Percentiles rank a stretch among this genome's conserved stretches.
These are phyloP conservation scores for Myopa tessellatipennis DNA, from an alignment of 2,888 invertebrate species.

Conservation along the genomic window DNA sequence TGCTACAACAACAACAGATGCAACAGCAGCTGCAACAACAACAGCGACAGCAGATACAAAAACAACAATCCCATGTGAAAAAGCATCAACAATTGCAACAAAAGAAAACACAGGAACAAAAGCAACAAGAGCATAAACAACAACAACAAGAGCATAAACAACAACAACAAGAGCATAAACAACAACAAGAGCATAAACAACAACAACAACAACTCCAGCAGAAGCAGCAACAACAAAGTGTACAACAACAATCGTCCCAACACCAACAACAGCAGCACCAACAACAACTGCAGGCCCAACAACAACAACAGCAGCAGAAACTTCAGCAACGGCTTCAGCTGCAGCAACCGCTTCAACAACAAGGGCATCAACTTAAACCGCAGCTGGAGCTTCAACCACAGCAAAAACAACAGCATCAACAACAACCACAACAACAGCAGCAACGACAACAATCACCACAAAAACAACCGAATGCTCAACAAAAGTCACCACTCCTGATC, in stretches of 20 bases:
- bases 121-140: conserved; percentile 42
- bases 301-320: conserved; percentile 43
- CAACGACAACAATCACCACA: conserved; percentile 45
- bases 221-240: conserved; percentile 36
- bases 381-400: conserved; percentile 45
- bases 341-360: conserved; percentile 41
- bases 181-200: conserved; percentile 45
- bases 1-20: conserved; percentile 42
- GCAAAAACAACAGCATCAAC: conserved; percentile 38
- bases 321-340: conserved; percentile 44
- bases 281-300: conserved; percentile 40
- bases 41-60: conserved; percentile 40
- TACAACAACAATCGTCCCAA: conserved; percentile 41
- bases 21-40: conserved; percentile 50
- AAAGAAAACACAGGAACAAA: conserved; percentile 41
- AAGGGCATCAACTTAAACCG: conserved; percentile 40
- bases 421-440: conserved; percentile 46
- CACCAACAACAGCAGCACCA: conserved; percentile 36
- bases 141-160: conserved; percentile 40
- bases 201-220: conserved; percentile 41
- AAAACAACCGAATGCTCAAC: conserved; percentile 28
- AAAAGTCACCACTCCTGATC: not conserved
- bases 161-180: not conserved
- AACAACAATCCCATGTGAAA: conserved; percentile 39
- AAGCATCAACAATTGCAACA: conserved; percentile 43